phyloP scores from a whole-genome alignment of 2,888 invertebrate species.

The Prosapia bicincta region DNA sequence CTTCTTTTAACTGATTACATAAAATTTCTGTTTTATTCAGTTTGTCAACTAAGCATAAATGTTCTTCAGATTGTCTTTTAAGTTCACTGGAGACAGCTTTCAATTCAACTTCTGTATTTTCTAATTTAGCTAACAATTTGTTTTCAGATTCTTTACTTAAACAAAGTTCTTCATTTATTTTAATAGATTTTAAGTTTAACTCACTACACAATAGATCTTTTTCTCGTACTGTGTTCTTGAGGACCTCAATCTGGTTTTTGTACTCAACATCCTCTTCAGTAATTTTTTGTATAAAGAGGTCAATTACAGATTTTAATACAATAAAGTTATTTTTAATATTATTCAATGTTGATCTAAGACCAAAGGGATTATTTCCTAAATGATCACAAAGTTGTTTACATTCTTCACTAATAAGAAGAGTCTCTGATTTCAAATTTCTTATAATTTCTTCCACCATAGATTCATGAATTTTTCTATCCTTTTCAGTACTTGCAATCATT shows the following conservation, averaged over 20 bases:
- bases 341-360: background rate
- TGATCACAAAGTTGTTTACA: background rate
- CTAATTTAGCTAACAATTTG: background rate
- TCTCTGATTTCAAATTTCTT: background rate
- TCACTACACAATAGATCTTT: background rate
- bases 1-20: background rate
- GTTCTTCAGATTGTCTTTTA: background rate
- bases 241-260: background rate
- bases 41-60: background rate
- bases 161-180: background rate
- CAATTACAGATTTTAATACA: background rate
- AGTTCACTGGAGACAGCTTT: background rate
- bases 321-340: background rate
- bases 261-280: background rate
- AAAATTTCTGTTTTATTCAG: background rate
- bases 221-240: background rate
- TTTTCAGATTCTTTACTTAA: background rate
- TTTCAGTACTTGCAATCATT: background rate
- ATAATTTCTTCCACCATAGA: background rate
- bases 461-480: background rate
- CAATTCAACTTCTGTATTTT: background rate
- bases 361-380: background rate
- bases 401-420: background rate
- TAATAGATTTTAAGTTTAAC: background rate
- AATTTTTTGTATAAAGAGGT: background rate